phyloP scores from a whole-genome alignment of 2,888 invertebrate species.

The Ptilodon capucinus region DNA sequence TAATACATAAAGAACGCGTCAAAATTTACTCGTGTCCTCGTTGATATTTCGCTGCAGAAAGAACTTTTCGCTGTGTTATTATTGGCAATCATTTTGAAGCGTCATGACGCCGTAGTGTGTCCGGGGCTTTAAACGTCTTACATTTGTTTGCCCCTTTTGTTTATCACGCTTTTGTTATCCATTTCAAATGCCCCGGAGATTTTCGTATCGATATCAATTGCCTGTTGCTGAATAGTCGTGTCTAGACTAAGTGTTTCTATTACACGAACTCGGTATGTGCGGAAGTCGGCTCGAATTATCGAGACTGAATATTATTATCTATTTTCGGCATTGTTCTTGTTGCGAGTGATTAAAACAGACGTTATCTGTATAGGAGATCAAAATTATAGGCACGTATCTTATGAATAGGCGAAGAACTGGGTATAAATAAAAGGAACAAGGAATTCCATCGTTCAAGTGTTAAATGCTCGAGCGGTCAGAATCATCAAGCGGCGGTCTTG shows the following conservation, averaged over 20 bases:
- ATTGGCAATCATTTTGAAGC: too few relatives aligned
- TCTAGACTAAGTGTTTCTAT: constrained; percentile 11
- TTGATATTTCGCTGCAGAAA: too few relatives aligned
- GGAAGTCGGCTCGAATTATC: constrained; percentile 18
- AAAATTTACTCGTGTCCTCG: too few relatives aligned
- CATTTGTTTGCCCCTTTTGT: constrained; percentile 40
- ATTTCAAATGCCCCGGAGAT: constrained; percentile 36
- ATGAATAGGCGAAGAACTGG: constrained; percentile 19
- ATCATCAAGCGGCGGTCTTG: constrained; percentile 48
- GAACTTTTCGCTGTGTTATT: too few relatives aligned
- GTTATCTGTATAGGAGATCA: constrained; percentile 21
- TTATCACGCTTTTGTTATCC: constrained; percentile 47
- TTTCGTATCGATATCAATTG: constrained; percentile 31
- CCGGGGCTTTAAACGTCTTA: too few relatives aligned
- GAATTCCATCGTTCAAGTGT: constrained; percentile 57
- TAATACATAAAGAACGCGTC: too few relatives aligned
- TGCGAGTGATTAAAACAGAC: constrained; percentile 22
- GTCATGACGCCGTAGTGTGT: too few relatives aligned
- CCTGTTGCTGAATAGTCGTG: constrained; percentile 22
- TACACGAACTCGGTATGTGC: constrained; percentile 14
- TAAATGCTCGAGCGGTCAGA: constrained; percentile 64
- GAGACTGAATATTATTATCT: too few relatives aligned
- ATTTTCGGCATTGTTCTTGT: constrained; percentile 22
- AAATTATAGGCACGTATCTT: constrained; percentile 18
- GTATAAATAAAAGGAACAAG: constrained; percentile 38